A percentile compares a stretch with the other conserved stretches of the same genome.
Conservation (phyloP, 2,888 invertebrate species). For the Icerya purchasi region DNA sequence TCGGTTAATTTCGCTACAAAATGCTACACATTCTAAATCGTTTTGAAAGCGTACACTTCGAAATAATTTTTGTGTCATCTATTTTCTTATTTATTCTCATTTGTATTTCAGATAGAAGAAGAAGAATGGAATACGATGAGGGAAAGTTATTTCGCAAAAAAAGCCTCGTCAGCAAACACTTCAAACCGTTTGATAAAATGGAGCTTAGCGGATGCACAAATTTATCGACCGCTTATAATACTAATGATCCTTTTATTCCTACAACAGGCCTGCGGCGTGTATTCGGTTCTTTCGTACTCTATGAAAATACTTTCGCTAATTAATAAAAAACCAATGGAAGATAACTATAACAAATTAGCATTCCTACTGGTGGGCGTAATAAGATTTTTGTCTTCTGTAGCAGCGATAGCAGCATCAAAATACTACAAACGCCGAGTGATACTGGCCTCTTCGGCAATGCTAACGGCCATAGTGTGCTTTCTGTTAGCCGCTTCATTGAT, state of each 20-base stretch:
- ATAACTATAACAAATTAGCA: not conserved
- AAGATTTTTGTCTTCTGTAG: slow-evolving; percentile 31
- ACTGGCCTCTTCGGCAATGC: slow-evolving; percentile 29
- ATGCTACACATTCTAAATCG: no score
- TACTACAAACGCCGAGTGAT: slow-evolving; percentile 29
- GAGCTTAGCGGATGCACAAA: not conserved
- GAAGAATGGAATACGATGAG: not conserved
- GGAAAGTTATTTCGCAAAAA: not conserved
- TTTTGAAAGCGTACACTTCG: not conserved
- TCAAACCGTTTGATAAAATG: no score
- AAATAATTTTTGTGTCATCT: not conserved
- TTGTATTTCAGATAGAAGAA: not conserved
- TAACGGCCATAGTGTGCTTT: not conserved
- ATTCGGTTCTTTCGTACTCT: slow-evolving; percentile 36
- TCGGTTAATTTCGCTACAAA: no score
- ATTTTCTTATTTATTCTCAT: not conserved
- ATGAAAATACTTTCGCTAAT: slow-evolving; percentile 31
- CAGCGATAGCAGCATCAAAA: slow-evolving; percentile 30
- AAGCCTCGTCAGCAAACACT: no score
- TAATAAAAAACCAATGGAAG: slow-evolving; percentile 18
- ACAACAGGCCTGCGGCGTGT: slow-evolving; percentile 34
- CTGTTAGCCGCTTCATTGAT: not conserved
- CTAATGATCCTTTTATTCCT: slow-evolving; percentile 29
- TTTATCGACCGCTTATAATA: slow-evolving; percentile 27
- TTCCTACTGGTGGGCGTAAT: slow-evolving; percentile 26